phyloP scores from a whole-genome alignment of 2,888 invertebrate species.

The Stictocephala bisonia region DNA sequence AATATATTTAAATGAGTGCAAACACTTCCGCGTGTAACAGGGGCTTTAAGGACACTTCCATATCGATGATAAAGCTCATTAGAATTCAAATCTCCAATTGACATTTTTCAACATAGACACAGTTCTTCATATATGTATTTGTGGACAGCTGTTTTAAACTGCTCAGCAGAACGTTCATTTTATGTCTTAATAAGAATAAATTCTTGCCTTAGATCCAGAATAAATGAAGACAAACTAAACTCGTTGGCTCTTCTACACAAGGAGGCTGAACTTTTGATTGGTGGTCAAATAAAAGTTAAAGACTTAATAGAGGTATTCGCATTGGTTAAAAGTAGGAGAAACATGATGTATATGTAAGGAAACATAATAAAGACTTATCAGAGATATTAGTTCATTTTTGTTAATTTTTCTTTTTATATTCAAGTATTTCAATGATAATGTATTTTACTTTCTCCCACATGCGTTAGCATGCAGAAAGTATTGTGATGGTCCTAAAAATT shows the following conservation, averaged over 20 bases:
- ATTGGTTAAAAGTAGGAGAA: too few relatives aligned
- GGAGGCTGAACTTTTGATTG: slow-evolving; percentile 4
- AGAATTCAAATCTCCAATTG: neutral
- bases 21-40: slow-evolving; percentile 4
- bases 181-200: slow-evolving; percentile 8
- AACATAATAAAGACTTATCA: too few relatives aligned
- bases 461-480: too few relatives aligned
- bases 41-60: neutral
- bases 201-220: slow-evolving; percentile 1
- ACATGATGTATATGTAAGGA: too few relatives aligned
- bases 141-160: slow-evolving; percentile 8
- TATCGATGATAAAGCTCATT: neutral
- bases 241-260: slow-evolving; percentile 1
- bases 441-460: too few relatives aligned
- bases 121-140: slow-evolving; percentile 11
- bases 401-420: too few relatives aligned
- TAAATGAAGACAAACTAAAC: slow-evolving; percentile 5
- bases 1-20: slow-evolving; percentile 33
- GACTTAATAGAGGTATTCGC: neutral
- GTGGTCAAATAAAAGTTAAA: neutral
- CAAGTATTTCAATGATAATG: too few relatives aligned
- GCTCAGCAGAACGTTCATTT: slow-evolving; percentile 25
- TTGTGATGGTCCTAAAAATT: too few relatives aligned
- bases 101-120: neutral
- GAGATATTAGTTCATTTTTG: too few relatives aligned